A percentile compares a stretch with the other conserved stretches of the same genome.
Conservation (phyloP, 2,797 vertebrate genomes). For the Halcyon leucocephala region DNA sequence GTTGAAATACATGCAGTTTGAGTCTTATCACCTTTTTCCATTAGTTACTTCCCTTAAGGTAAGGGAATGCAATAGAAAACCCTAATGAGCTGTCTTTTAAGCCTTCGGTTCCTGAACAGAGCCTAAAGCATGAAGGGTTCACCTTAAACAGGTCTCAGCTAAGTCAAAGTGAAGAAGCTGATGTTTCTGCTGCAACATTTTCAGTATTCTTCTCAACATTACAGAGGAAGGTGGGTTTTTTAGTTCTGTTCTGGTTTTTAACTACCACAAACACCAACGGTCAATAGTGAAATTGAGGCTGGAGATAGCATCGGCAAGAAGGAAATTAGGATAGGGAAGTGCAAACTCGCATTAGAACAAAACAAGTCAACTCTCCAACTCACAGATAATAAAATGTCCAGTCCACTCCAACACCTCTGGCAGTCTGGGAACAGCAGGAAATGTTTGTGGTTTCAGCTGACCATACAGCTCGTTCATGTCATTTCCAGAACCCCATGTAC, state of each 20-base stretch:
- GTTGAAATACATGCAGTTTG: no score
- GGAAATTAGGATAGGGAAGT: background rate
- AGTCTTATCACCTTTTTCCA: background rate
- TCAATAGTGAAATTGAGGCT: background rate
- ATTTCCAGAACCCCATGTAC: background rate
- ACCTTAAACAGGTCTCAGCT: slow-evolving; percentile 37
- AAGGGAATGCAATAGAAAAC: background rate
- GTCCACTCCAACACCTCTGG: background rate
- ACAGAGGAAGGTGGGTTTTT: background rate
- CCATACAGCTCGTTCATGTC: accelerated
- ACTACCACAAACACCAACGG: background rate
- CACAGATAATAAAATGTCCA: background rate
- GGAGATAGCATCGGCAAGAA: background rate
- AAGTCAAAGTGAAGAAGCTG: background rate
- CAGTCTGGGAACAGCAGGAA: background rate
- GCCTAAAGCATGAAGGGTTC: background rate
- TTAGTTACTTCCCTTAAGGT: background rate
- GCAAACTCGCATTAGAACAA: background rate
- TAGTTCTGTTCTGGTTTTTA: background rate
- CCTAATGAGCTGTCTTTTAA: background rate
- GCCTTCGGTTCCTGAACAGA: background rate
- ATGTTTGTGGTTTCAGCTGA: background rate
- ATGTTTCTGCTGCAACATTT: background rate
- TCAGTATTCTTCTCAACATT: slow-evolving; percentile 25
- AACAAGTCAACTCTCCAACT: background rate